These are phyloP conservation scores for Pelodiscus sinensis DNA, from an alignment of 2,113 vertebrate species.

Conservation along the genomic window DNA sequence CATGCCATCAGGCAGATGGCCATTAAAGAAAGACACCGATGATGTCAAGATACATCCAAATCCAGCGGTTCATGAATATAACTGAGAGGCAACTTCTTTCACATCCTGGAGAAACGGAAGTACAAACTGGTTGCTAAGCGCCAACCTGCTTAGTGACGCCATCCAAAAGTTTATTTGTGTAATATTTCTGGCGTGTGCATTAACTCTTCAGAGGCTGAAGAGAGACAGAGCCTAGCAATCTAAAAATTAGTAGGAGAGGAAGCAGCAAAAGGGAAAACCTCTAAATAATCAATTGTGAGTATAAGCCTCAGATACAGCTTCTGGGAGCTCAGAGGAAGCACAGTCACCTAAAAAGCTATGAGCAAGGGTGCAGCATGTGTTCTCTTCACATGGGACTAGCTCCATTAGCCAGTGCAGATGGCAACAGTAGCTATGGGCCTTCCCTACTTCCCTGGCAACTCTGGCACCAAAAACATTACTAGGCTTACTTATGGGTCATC, in stretches of 20 bases:
- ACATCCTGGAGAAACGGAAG: background rate
- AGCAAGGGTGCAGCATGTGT: background rate
- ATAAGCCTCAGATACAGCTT: background rate
- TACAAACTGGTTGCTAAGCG: background rate
- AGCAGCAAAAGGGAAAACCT: background rate
- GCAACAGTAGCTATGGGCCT: fast-evolving
- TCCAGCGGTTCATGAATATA: background rate
- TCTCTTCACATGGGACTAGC: background rate
- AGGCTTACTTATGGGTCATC: background rate
- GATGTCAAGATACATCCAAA: background rate
- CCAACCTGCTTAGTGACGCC: fast-evolving
- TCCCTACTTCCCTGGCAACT: background rate
- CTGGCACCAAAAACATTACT: background rate
- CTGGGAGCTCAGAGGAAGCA: background rate
- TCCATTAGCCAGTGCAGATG: background rate
- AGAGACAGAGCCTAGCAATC: background rate
- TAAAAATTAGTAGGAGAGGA: background rate
- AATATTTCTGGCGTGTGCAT: background rate
- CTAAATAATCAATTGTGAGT: background rate
- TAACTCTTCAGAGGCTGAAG: background rate
- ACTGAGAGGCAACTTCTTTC: background rate
- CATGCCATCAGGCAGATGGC: background rate
- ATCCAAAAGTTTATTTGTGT: background rate
- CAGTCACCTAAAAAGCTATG: background rate
- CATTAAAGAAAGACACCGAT: background rate